phyloP scores from a whole-genome alignment of 2,797 vertebrate species.

The Aplochiton taeniatus region DNA sequence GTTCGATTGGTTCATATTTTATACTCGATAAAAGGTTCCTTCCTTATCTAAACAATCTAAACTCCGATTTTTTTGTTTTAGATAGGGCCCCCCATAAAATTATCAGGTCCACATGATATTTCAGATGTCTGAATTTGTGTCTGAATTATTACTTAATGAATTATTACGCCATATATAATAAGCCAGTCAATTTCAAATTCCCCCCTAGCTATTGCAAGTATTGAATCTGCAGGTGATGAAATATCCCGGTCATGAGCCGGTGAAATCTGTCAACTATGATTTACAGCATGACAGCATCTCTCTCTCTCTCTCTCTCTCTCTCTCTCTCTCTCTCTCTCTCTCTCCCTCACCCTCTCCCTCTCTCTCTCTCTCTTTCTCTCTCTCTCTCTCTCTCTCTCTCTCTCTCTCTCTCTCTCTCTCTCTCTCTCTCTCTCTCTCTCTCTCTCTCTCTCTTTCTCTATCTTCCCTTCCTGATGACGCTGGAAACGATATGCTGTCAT shows the following conservation, averaged over 20 bases:
- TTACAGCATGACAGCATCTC: constrained; percentile 46
- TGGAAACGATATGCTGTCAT: constrained; percentile 27
- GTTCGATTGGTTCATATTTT: no score
- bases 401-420: constrained; percentile 5
- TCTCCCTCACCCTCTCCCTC: no score
- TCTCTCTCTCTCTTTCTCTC: constrained; percentile 9
- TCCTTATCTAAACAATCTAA: no score
- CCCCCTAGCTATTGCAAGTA: constrained; percentile 15
- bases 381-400: constrained; percentile 1
- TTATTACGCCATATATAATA: no score
- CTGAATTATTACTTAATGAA: no score
- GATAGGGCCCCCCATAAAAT: no score
- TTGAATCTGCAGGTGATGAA: constrained; percentile 49
- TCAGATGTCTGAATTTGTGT: constrained; percentile 52
- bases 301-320: not conserved
- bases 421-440: not conserved
- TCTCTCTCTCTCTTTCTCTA: constrained; percentile 8
- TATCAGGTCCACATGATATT: no score
- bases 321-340: no score
- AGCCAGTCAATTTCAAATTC: not conserved
- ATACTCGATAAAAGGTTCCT: no score
- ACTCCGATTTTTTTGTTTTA: no score
- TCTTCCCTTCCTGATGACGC: not conserved
- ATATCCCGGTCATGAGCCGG: constrained; percentile 46
- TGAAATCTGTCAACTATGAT: constrained; percentile 52